Evolutionary conservation across 2,113 vertebrate genomes (phyloP).

Genomic region (Stegastes partitus): DNA sequence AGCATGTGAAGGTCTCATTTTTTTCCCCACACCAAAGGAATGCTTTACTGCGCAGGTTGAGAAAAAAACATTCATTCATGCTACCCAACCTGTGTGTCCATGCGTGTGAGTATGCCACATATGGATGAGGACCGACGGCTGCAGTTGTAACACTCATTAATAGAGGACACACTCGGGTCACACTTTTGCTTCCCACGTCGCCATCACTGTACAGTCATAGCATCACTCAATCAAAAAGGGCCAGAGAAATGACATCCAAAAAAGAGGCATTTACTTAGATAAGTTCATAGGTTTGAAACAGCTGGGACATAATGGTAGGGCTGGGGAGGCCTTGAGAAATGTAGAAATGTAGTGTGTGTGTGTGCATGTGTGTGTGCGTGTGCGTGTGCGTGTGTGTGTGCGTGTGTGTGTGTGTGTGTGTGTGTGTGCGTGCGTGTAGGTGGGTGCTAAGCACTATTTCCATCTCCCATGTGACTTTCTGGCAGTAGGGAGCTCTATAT

Average conservation of each 20-base stretch:
- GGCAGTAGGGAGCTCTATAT: slow-evolving; percentile 57
- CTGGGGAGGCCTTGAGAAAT: not conserved
- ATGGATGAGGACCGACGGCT: slow-evolving; percentile 25
- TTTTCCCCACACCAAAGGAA: slow-evolving; percentile 21
- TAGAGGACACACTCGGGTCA: slow-evolving; percentile 24
- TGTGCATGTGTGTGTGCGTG: not conserved
- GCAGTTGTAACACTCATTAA: slow-evolving; percentile 38
- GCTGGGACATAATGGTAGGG: not conserved
- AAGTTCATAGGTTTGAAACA: not conserved
- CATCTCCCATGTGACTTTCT: slow-evolving; percentile 31
- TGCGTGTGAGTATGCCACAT: slow-evolving; percentile 9
- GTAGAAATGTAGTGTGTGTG: too few species aligned
- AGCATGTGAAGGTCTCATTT: not conserved
- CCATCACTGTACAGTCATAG: not conserved
- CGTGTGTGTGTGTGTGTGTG: too few species aligned
- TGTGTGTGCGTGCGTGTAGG: not conserved
- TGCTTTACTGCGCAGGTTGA: not conserved
- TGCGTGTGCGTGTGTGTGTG: too few species aligned
- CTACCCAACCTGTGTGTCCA: not conserved
- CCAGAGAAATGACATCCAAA: not conserved
- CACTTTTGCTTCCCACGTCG: slow-evolving; percentile 21
- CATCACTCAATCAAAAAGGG: not conserved
- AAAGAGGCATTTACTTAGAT: not conserved
- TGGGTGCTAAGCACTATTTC: slow-evolving; percentile 23
- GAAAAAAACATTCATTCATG: slow-evolving; percentile 24